phyloP scores from a whole-genome alignment of 2,113 vertebrate genomes.

The Typhlomys cinereus region DNA sequence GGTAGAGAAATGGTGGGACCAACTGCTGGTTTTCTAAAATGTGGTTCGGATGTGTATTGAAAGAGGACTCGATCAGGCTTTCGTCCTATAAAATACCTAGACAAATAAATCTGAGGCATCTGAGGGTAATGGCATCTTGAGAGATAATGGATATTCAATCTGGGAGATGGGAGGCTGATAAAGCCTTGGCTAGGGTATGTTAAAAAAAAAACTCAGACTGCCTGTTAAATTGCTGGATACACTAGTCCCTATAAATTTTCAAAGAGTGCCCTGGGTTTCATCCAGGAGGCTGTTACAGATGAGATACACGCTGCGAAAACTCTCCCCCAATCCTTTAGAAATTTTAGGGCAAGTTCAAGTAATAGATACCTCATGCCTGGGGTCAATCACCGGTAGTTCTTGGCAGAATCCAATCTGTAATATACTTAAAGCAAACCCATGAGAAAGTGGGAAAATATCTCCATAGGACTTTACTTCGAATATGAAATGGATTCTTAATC shows the following conservation, averaged over 20 bases:
- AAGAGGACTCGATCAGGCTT: slow-evolving; percentile 69
- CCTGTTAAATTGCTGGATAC: slow-evolving; percentile 71
- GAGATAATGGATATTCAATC: slow-evolving; percentile 82
- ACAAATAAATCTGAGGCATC: slow-evolving; percentile 81
- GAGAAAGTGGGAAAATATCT: not conserved
- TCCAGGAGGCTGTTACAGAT: slow-evolving; percentile 69
- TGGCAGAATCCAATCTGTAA: slow-evolving; percentile 54
- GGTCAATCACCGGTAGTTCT: slow-evolving; percentile 71
- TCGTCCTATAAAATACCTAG: slow-evolving; percentile 78
- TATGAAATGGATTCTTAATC: not conserved
- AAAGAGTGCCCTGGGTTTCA: slow-evolving; percentile 77
- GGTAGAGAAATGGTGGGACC: slow-evolving; percentile 67
- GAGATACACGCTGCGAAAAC: slow-evolving; percentile 64
- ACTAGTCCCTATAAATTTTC: slow-evolving; percentile 79
- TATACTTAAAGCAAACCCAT: slow-evolving; percentile 38
- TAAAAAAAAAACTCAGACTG: slow-evolving; percentile 55
- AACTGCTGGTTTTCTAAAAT: slow-evolving; percentile 75
- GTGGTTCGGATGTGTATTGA: slow-evolving; percentile 72
- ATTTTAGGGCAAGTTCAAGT: slow-evolving; percentile 52
- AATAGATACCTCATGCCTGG: slow-evolving; percentile 60
- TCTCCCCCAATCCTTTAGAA: slow-evolving; percentile 37
- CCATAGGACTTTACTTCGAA: slow-evolving; percentile 33
- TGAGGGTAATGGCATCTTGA: slow-evolving; percentile 72
- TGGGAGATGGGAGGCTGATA: slow-evolving; percentile 76
- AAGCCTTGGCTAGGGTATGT: slow-evolving; percentile 66